Evolutionary conservation across 2,797 vertebrate genomes (phyloP), one percentile per base, ranked within the genome.

Genomic region (Sebastes minor): DNA sequence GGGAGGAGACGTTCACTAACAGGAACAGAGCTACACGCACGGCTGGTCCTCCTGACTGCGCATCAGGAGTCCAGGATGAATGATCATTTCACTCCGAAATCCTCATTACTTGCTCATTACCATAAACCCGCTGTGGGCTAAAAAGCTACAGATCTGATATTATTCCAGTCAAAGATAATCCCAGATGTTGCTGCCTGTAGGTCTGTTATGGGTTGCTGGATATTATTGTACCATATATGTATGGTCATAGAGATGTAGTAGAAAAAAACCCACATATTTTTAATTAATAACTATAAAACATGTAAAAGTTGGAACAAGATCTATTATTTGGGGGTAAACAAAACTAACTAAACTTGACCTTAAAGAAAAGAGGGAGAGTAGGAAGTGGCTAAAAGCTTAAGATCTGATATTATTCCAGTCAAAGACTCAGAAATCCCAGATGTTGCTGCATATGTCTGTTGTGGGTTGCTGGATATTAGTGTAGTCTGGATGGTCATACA

Each of bases 1-100:
- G 93, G 94, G 92, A 94, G 94, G 94, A 93, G 92, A 91, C 92
- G 93, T 91, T 85, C 78, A 46, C 42, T 46, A 46, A 46, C 42
- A 82, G 61, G 49, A 83, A 77, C 92, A 84, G 85, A 74, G 88
- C 87, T 70, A 80, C 88, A 88, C 91, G 88, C 92, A 91, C 87
- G 82, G 86, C 80, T 85, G 91, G 81, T 90, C 85, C 91, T 88
- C 83, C 91, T 86, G 86, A 90, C 88, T 94, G 92, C 92, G 93
- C 93, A 94, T 92, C 91, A 88, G 90, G 89, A 92, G 85, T 85
- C 87, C 82, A 66, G 77, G 63, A 89, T 76, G 71, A 81, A 91
- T 88, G 80, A 84, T 65, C 33, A 71, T 88, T 79, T 81, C 81
- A 75, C 76, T 83, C 77, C 57, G 18, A 71, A 66, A 86, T 49